A percentile compares a stretch with the other conserved stretches of the same genome.
Evolutionary conservation across 2,797 vertebrate genomes (phyloP).

Genomic region (Kryptopterus vitreolus): DNA sequence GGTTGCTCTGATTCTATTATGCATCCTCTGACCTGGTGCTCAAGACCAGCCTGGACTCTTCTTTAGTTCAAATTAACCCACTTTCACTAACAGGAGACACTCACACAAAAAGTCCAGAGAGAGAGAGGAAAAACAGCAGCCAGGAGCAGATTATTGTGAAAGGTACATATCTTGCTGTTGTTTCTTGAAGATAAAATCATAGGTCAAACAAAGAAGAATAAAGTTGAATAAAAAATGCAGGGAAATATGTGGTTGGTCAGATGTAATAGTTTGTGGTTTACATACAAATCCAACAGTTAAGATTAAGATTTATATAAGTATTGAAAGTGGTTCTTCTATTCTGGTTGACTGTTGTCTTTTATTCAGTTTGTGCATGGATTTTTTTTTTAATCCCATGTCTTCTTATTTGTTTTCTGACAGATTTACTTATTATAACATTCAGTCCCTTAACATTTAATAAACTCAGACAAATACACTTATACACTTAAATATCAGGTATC

Average conservation of each 20-base stretch:
- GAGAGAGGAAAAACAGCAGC: not conserved
- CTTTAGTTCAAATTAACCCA: constrained; percentile 23
- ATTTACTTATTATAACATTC: not conserved
- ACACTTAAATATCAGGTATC: not conserved
- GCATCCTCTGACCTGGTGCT: constrained; percentile 6
- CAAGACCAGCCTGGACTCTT: not conserved
- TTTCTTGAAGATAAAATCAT: not conserved
- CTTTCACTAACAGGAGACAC: not conserved
- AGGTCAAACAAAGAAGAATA: not conserved
- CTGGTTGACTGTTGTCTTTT: not conserved
- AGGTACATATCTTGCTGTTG: not conserved
- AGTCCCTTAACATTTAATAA: not conserved
- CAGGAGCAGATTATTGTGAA: not conserved
- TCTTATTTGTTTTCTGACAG: not conserved
- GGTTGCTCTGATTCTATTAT: constrained; percentile 19
- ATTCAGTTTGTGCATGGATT: too few species aligned
- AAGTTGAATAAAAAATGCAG: not conserved
- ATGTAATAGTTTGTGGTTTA: not conserved
- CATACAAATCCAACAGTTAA: not conserved
- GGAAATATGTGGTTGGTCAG: not conserved
- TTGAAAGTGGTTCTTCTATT: not conserved
- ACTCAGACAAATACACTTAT: not conserved
- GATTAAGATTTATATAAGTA: not conserved
- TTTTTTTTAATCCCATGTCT: too few species aligned
- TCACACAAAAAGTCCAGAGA: too few species aligned